Percentiles rank a stretch among this genome's conserved stretches.
Evolutionary conservation across 2,113 vertebrate genomes (phyloP).

Genomic region (Eonycteris spelaea): DNA sequence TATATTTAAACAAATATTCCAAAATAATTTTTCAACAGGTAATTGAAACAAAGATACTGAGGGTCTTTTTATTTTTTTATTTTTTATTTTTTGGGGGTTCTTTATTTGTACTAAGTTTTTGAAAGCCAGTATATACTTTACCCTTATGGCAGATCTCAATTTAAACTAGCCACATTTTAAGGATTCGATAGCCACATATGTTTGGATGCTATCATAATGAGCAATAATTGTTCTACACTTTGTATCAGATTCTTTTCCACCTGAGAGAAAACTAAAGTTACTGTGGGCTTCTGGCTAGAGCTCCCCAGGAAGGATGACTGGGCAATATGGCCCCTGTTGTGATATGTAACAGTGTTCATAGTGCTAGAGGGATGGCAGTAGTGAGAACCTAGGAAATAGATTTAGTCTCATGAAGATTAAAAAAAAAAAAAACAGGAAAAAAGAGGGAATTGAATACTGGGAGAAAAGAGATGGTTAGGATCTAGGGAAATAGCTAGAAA

Average conservation of each 20-base stretch:
- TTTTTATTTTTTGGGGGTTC: no score
- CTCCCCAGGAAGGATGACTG: neutral
- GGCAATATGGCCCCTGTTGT: neutral
- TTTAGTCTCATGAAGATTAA: neutral
- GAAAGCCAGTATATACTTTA: neutral
- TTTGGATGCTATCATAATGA: neutral
- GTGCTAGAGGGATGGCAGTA: neutral
- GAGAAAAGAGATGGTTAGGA: neutral
- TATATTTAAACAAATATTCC: neutral
- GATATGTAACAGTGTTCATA: neutral
- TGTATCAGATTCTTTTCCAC: neutral
- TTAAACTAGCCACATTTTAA: neutral
- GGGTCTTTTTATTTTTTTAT: no score
- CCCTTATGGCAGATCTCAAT: neutral
- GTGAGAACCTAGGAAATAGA: neutral
- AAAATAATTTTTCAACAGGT: neutral
- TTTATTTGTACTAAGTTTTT: neutral
- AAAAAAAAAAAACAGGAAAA: neutral
- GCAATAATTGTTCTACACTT: neutral
- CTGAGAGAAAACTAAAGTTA: neutral
- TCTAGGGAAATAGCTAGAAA: neutral
- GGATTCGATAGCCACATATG: neutral
- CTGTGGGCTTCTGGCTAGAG: neutral
- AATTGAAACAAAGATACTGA: neutral
- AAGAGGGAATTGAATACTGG: neutral